phyloP scores from a whole-genome alignment of 2,797 vertebrate genomes.

The Poeciliopsis paucimaculata region DNA sequence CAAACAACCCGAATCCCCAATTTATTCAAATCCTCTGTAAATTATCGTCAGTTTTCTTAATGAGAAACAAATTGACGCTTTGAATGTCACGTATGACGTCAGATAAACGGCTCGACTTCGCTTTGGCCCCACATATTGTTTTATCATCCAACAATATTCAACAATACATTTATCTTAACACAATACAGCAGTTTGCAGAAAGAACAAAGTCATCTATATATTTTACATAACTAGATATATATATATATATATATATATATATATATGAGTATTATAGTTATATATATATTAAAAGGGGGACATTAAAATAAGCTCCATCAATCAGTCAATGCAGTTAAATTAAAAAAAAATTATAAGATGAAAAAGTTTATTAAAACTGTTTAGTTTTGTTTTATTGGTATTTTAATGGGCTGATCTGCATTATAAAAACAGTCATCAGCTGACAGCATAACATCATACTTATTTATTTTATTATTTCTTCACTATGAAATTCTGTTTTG shows the following conservation, averaged over 20 bases:
- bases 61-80: neutral
- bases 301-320: neutral
- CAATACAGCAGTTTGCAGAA: neutral
- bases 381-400: neutral
- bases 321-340: neutral
- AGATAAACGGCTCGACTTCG: neutral
- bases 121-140: neutral
- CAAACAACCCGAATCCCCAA: neutral
- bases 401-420: neutral
- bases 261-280: too few relatives aligned
- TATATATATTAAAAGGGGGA: too few relatives aligned
- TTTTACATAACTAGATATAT: neutral
- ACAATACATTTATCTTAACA: neutral
- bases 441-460: neutral
- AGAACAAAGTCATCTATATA: neutral
- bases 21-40: neutral
- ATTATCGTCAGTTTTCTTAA: neutral
- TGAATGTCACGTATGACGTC: too few relatives aligned
- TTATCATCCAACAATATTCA: neutral
- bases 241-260: neutral
- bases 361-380: neutral
- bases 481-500: too few relatives aligned
- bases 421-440: neutral
- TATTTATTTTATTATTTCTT: too few relatives aligned
- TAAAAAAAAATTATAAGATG: neutral